A percentile compares a stretch with the other conserved stretches of the same genome.
Evolutionary conservation across 2,888 invertebrate genomes (phyloP).

Genomic region (Volucella inflata): DNA sequence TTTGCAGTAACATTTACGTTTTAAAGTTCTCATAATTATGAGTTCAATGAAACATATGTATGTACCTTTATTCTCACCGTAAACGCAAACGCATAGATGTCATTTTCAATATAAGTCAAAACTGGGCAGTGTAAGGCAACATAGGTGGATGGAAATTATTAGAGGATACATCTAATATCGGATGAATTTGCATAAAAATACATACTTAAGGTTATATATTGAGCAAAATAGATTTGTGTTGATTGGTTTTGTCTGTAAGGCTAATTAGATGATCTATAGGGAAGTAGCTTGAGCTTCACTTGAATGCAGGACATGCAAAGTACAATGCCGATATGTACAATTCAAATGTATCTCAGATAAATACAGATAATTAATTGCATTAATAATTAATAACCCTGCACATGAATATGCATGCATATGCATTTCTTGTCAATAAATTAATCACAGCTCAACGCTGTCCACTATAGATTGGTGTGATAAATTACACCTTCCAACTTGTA

Average conservation of each 20-base stretch:
- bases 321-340: slow-evolving; percentile 37
- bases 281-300: background rate
- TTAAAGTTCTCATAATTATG: too few relatives aligned
- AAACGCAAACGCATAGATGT: too few relatives aligned
- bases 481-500: slow-evolving; percentile 59
- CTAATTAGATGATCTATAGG: slow-evolving; percentile 39
- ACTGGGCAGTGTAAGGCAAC: too few relatives aligned
- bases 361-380: slow-evolving; percentile 68
- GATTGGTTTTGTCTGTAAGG: slow-evolving; percentile 35
- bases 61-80: too few relatives aligned
- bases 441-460: slow-evolving; percentile 62
- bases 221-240: slow-evolving; percentile 27
- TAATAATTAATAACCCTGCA: slow-evolving; percentile 61
- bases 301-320: slow-evolving; percentile 29
- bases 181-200: background rate
- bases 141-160: slow-evolving; percentile 25
- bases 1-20: too few relatives aligned
- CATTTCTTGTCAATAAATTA: slow-evolving; percentile 73
- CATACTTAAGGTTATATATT: slow-evolving; percentile 5
- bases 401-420: slow-evolving; percentile 69
- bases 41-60: too few relatives aligned
- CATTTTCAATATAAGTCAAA: too few relatives aligned
- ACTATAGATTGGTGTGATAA: slow-evolving; percentile 63
- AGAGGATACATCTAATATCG: background rate
- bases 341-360: slow-evolving; percentile 69